A percentile compares a stretch with the other conserved stretches of the same genome.
These are phyloP conservation scores for Gastracanthus pulcherrimus DNA, from an alignment of 2,888 invertebrate species.

Conservation along the genomic window DNA sequence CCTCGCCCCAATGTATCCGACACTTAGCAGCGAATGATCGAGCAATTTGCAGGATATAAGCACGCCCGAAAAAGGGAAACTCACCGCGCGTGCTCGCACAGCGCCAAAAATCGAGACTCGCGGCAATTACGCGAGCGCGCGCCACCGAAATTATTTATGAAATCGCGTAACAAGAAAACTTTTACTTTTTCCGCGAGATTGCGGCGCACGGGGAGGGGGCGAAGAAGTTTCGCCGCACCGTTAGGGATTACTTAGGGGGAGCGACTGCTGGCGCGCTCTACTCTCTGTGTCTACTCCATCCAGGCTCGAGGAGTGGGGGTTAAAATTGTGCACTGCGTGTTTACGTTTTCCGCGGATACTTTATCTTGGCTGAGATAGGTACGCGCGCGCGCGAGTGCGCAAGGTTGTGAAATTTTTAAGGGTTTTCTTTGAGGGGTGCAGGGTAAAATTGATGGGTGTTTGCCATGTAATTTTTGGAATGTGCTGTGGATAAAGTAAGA, in stretches of 20 bases:
- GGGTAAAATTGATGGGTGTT: neutral
- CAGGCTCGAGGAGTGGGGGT: neutral
- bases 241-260: slow-evolving; percentile 21
- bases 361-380: slow-evolving; percentile 1
- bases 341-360: slow-evolving; percentile 7
- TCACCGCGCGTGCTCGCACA: neutral
- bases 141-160: slow-evolving; percentile 41
- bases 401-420: slow-evolving; percentile 5
- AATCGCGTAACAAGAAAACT: slow-evolving; percentile 50
- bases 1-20: neutral
- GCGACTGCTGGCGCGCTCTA: neutral
- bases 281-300: slow-evolving; percentile 5
- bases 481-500: too few relatives aligned
- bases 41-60: neutral
- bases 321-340: neutral
- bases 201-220: neutral
- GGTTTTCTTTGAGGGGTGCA: neutral
- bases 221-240: neutral
- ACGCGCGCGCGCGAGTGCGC: too few relatives aligned
- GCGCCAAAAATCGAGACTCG: neutral
- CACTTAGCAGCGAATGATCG: slow-evolving; percentile 3
- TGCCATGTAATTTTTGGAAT: neutral
- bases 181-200: slow-evolving; percentile 23
- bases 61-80: neutral
- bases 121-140: slow-evolving; percentile 13